Evolutionary conservation across 2,888 invertebrate genomes (phyloP), one percentile per base, ranked within the genome.

Genomic region (Agrochola macilenta): DNA sequence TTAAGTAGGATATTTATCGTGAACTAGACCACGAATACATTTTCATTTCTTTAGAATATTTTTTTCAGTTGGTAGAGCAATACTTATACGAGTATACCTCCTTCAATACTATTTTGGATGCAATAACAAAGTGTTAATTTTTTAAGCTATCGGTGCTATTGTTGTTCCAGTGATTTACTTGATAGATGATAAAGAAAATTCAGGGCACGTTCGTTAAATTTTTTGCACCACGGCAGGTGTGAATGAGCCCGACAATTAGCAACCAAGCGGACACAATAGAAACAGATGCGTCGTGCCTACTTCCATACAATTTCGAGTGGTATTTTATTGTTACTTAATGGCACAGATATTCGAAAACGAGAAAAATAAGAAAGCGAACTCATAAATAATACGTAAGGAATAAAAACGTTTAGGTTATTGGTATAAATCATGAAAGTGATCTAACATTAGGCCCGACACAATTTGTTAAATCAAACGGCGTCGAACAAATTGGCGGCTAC

Each of bases 401-500:
- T 76, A 87, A 83, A 87, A 84, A 81, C 91, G 87, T 93, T 94
- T 93, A 93, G 87, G 89, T 86, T 86, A 85, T 89, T 88, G 83
- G 81, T 90, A 93, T 92, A 91, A 93, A 93, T 93, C 90, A 91
- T 87, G 87, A 89, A 90, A 88, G 87, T 87, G 90, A 92, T 93
- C 90, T 90, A 91, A 91, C 86, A 91, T 93, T 93, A 92, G 89
- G 87, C 86, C 88, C 83, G 79, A 87, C 81, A 91, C 91, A 93
- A 93, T 95, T 94, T 93, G 87, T 92, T 92, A 93, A 95, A 96
- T 94, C 91, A 95, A 95, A 95, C 92, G 93, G 92, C 91, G 91
- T 91, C 88, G 87, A 90, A 84, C 87, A 93, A 96, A 96, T 95
- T 95, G 94, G 89, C 90, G 91, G 93, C 91, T 93, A 89, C 91